Evolutionary conservation across 2,888 invertebrate genomes (phyloP).

Genomic region (Drosophila glabriapex): DNA sequence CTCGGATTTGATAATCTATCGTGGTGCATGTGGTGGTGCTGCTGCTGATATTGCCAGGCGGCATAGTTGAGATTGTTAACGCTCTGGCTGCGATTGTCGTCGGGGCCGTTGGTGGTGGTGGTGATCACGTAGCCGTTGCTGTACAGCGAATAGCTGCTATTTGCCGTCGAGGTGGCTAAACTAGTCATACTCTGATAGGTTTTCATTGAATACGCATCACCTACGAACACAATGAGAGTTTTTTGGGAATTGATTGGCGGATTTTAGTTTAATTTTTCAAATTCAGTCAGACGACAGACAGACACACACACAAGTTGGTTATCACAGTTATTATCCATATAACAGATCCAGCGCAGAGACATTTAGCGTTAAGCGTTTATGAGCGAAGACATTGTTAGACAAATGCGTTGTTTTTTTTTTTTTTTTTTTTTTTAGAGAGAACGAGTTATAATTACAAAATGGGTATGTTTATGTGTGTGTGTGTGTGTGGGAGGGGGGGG

Average conservation of each 20-base stretch:
- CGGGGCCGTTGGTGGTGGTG: constrained; percentile 36
- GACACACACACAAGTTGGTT: constrained; percentile 24
- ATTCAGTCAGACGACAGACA: constrained; percentile 27
- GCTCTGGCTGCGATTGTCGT: constrained; percentile 69
- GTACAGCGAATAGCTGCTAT: constrained; percentile 84
- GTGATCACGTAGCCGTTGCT: constrained; percentile 84
- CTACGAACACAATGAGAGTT: constrained; percentile 74
- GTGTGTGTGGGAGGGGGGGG: not conserved
- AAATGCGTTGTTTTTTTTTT: constrained; percentile 39
- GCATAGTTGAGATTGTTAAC: constrained; percentile 68
- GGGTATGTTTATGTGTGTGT: constrained; percentile 1
- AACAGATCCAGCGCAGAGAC: constrained; percentile 39
- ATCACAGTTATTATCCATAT: constrained; percentile 24
- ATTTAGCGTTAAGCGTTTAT: constrained; percentile 53
- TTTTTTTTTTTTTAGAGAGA: not conserved
- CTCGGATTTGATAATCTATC: constrained; percentile 36
- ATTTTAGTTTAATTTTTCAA: constrained; percentile 25
- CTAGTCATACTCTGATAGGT: constrained; percentile 86
- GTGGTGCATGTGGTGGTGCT: constrained; percentile 37
- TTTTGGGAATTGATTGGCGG: constrained; percentile 39
- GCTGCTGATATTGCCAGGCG: constrained; percentile 46
- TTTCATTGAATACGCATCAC: constrained; percentile 86
- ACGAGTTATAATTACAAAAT: constrained; percentile 31
- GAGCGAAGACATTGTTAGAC: constrained; percentile 66
- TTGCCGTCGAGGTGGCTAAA: constrained; percentile 85